phyloP scores from a whole-genome alignment of 2,797 vertebrate genomes.

The Ambastaia sidthimunki region DNA sequence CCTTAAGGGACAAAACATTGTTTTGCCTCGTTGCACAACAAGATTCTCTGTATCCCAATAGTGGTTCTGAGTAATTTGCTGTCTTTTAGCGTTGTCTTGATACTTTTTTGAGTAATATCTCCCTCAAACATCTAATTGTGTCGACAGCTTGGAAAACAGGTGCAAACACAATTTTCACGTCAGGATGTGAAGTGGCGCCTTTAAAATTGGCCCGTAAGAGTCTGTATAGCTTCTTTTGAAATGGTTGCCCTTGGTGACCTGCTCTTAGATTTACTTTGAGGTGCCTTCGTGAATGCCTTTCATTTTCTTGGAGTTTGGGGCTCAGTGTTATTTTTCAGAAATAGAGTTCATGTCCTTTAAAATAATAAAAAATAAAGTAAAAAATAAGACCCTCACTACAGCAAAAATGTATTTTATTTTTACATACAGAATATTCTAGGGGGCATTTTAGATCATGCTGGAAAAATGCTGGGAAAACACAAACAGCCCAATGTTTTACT shows the following conservation, averaged over 20 bases:
- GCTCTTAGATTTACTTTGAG: background rate
- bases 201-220: background rate
- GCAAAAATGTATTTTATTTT: background rate
- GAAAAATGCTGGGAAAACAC: background rate
- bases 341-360: constrained; percentile 3
- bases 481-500: background rate
- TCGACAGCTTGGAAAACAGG: background rate
- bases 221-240: background rate
- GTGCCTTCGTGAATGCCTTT: background rate
- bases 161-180: constrained; percentile 16
- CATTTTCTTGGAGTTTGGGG: background rate
- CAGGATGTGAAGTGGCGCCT: background rate
- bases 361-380: background rate
- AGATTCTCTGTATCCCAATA: background rate
- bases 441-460: background rate
- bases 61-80: background rate
- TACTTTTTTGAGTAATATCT: background rate
- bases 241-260: background rate
- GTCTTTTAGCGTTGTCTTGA: constrained; percentile 1
- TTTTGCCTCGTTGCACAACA: background rate
- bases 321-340: background rate
- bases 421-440: background rate
- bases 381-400: background rate
- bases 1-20: background rate
- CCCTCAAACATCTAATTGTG: background rate